Base-by-base conservation (phyloP, 2,888 invertebrate genomes). In the Epirrhoe alternata region DNA sequence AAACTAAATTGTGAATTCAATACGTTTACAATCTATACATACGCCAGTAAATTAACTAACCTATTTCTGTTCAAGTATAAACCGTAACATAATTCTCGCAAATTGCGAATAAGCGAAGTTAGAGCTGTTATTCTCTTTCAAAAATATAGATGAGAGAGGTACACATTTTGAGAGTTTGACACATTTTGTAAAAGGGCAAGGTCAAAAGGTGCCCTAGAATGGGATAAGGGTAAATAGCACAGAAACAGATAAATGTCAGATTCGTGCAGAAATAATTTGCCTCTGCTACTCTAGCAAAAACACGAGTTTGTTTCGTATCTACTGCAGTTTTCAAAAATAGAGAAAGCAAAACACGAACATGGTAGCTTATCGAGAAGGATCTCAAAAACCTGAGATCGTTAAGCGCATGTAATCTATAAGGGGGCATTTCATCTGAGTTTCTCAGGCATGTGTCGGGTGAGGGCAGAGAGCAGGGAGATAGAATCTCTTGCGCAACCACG, bases 401-500 rank as follows among this genome's bases (percentile, higher is more conserved):
- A 56, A 62, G 24, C 1, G 24, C 24, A 52, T 55, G 61, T 51
- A 54, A 71, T 69, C 66, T 66, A 60, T 56, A 57, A 51, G 66
- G 54, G 58, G 66, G 64, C 55, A 59, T 66, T 68, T 66, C 62
- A 63, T 74, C 67, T 65, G 7, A 57, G 61, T 70, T 71, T 74
- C 72, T 69, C 74, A 72, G 69, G 71, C 74, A 76, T 76, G 77
- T 75, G 77, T 76, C 77, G 76, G 77, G 74, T 75, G 74, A 77
- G 81, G 82, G 85, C 81, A 80, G 85, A 88, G 86, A 85, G 77
- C 82, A 86, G 85, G 69, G 74, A 69, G 70, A 57, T 67, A 71
- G 66, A 58, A 55, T 68, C 73, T 73, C 73, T 85, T 86, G 84
- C 82, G 81, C 83, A 86, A 86, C 78, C 71, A 77, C 76, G 77